These are phyloP conservation scores for Enhydra lutris DNA, from an alignment of 2,113 vertebrate species.

Conservation along the genomic window DNA sequence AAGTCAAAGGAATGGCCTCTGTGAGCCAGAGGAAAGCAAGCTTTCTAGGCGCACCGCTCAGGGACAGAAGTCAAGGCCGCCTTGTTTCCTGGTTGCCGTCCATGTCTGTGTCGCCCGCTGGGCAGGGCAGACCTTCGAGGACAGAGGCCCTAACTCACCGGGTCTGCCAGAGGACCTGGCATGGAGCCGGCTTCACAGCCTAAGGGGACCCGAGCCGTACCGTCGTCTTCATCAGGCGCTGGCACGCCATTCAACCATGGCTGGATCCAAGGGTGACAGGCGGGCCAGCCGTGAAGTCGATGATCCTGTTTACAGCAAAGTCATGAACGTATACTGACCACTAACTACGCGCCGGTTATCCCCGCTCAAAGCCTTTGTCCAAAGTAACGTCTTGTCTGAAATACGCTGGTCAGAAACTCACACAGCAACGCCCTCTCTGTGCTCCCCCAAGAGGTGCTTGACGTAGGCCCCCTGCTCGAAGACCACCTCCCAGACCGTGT, in stretches of 20 bases:
- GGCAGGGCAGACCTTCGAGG: neutral
- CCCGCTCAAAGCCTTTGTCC: too few species aligned
- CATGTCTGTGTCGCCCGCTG: neutral
- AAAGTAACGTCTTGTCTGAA: neutral
- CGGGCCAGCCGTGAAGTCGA: neutral
- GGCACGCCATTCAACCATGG: too few species aligned
- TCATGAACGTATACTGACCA: too few species aligned
- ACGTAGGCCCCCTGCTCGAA: too few species aligned
- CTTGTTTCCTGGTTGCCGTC: neutral
- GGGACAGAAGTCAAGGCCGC: neutral
- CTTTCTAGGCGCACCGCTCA: too few species aligned
- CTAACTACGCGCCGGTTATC: too few species aligned
- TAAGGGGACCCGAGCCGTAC: too few species aligned
- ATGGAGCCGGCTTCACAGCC: neutral
- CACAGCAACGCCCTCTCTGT: neutral
- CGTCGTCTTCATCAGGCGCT: neutral
- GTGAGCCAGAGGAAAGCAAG: neutral
- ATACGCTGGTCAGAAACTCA: neutral
- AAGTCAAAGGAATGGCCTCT: neutral
- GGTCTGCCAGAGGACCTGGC: neutral
- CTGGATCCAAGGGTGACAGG: neutral
- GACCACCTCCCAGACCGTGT: too few species aligned
- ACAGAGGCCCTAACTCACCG: neutral
- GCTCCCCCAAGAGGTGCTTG: neutral
- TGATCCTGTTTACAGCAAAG: neutral